These are phyloP conservation scores for Trachymyrmex cornetzi DNA, from an alignment of 1,140 invertebrate genomes.

Conservation along the genomic window DNA sequence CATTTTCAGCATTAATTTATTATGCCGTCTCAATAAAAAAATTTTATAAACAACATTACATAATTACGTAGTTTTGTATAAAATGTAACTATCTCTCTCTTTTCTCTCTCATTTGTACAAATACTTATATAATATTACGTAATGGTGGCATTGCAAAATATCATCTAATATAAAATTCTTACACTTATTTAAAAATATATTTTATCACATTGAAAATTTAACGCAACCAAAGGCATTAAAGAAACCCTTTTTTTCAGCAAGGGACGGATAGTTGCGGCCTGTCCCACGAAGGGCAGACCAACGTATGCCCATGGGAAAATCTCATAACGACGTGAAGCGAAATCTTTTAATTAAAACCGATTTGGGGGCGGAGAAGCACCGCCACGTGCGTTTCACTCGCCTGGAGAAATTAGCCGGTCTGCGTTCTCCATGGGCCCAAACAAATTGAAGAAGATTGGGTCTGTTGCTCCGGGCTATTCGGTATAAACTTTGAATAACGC, in stretches of 20 bases:
- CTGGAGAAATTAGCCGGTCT: slow-evolving; percentile 66
- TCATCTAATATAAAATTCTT: not conserved
- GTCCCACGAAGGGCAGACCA: slow-evolving; percentile 45
- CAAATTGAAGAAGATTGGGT: slow-evolving; percentile 70
- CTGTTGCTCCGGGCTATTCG: slow-evolving; percentile 52
- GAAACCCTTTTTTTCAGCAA: slow-evolving; percentile 51
- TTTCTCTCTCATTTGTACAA: not conserved
- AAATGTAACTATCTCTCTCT: not conserved
- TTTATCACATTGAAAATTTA: not conserved
- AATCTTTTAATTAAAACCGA: slow-evolving; percentile 74
- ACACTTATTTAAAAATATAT: not conserved
- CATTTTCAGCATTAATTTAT: not conserved
- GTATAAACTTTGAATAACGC: slow-evolving; percentile 11
- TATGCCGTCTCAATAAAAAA: not conserved
- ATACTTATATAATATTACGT: slow-evolving; percentile 10
- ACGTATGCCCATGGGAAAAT: slow-evolving; percentile 69
- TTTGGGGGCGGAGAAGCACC: slow-evolving; percentile 53
- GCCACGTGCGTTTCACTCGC: slow-evolving; percentile 52
- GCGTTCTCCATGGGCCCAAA: slow-evolving; percentile 46
- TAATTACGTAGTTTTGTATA: not conserved
- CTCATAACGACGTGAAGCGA: slow-evolving; percentile 53
- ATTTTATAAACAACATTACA: not conserved
- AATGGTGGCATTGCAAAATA: not conserved
- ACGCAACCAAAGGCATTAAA: slow-evolving; percentile 40
- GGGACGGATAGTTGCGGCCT: slow-evolving; percentile 27